A percentile compares a stretch with the other conserved stretches of the same genome.
These are phyloP conservation scores for Lasiurus borealis DNA, from an alignment of 2,113 vertebrate species.

Conservation along the genomic window DNA sequence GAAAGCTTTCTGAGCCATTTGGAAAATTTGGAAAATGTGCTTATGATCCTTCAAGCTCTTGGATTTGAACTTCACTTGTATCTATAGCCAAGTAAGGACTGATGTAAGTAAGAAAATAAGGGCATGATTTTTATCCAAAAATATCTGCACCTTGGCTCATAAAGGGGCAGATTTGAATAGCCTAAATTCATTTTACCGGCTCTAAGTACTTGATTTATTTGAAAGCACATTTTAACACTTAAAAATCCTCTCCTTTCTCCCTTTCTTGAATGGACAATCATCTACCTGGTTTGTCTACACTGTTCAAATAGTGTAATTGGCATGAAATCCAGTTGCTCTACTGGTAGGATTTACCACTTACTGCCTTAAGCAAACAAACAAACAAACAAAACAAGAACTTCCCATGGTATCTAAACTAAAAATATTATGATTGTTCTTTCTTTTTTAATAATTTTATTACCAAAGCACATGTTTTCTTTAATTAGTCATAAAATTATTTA, in stretches of 20 bases:
- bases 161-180: background rate
- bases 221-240: background rate
- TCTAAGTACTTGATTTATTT: background rate
- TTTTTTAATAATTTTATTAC: background rate
- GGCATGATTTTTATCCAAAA: conserved; percentile 4
- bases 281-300: background rate
- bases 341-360: background rate
- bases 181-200: conserved; percentile 11
- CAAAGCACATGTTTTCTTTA: background rate
- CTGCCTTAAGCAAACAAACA: background rate
- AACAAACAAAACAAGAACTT: background rate
- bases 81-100: background rate
- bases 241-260: background rate
- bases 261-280: background rate
- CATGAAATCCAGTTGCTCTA: conserved; percentile 6
- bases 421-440: background rate
- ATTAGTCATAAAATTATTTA: background rate
- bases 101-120: background rate
- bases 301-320: background rate
- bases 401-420: background rate
- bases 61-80: background rate
- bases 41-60: background rate
- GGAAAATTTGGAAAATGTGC: background rate
- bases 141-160: background rate
- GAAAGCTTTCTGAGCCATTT: background rate